Evolutionary conservation across 2,113 vertebrate species (phyloP), one percentile per base, ranked within the genome.

Genomic region (Circaetus gallicus): DNA sequence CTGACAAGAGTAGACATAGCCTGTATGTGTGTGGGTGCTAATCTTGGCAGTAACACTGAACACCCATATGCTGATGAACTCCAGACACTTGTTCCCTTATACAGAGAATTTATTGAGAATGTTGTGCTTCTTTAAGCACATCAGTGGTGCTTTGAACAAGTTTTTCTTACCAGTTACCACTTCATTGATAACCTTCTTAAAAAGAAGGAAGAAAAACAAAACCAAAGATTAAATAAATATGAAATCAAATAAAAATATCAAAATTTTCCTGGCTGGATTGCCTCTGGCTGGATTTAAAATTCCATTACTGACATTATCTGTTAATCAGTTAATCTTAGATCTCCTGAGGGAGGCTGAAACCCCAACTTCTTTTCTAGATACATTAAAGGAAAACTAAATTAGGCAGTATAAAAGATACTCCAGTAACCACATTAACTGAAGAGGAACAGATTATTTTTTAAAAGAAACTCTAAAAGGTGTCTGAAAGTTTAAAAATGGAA

Each of bases 271-370:
- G 59, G 29, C 80, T 95, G 52, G 14, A 32, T 76, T 95, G 80
- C 91, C 73, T 76, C 89, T 89, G 92, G 87, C 85, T 93, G 53
- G 92, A 84, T 89, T 97, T 96, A 91, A 95, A 94, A 96, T 97
- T 96, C 95, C 91, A 88, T 92, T 93, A 95, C 80, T 96, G 96
- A 95, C 56, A 58, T 95, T 95, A 96, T 97, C 95, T 87, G 80
- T 83, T 96, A 80, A 96, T 96, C 95, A 89, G 87, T 91, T 97
- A 91, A 94, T 96, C 93, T 95, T 90, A 26, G 11, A 92, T 89
- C 52, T 91, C 63, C 82, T 69, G 66, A 82, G 89, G 59, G 89
- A 94, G 47, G 13, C 62, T 95, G 85, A 95, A 96, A 70, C 59
- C 58, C 72, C 59, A 95, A 90, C 49, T 86, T 91, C 59, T 88